phyloP scores from a whole-genome alignment of 2,888 invertebrate species.

The Pachydiplax longipennis region DNA sequence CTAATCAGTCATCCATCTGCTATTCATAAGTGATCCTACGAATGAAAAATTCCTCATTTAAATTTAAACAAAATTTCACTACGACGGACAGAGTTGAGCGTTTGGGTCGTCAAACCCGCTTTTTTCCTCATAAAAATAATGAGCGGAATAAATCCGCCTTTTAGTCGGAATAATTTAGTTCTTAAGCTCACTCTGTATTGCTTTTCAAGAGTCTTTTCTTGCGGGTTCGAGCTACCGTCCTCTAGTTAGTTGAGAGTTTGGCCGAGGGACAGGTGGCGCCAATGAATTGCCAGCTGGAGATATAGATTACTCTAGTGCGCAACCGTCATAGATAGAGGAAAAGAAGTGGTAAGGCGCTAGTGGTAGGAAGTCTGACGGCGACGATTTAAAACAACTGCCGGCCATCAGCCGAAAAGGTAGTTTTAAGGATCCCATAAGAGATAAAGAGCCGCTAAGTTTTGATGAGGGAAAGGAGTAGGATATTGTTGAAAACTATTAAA shows the following conservation, averaged over 20 bases:
- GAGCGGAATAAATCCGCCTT: background rate
- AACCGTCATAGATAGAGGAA: background rate
- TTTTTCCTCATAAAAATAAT: background rate
- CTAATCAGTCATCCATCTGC: no score
- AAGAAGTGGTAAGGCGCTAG: background rate
- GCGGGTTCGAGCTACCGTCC: background rate
- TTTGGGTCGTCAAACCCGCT: no score
- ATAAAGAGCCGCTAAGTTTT: background rate
- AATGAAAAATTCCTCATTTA: no score
- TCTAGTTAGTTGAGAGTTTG: constrained; percentile 18
- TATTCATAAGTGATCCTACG: no score
- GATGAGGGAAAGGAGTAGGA: background rate
- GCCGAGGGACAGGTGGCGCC: background rate
- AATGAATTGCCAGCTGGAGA: constrained; percentile 4
- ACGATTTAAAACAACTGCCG: background rate
- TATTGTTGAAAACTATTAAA: no score
- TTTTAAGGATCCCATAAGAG: background rate
- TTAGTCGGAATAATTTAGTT: background rate
- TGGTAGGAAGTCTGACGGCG: background rate
- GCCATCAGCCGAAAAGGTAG: background rate
- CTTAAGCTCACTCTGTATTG: background rate
- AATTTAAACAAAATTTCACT: no score
- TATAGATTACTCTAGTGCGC: background rate
- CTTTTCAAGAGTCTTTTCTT: background rate
- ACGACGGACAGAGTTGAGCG: no score